phyloP scores from a whole-genome alignment of 2,113 vertebrate species.

The Chaetodon auriga region DNA sequence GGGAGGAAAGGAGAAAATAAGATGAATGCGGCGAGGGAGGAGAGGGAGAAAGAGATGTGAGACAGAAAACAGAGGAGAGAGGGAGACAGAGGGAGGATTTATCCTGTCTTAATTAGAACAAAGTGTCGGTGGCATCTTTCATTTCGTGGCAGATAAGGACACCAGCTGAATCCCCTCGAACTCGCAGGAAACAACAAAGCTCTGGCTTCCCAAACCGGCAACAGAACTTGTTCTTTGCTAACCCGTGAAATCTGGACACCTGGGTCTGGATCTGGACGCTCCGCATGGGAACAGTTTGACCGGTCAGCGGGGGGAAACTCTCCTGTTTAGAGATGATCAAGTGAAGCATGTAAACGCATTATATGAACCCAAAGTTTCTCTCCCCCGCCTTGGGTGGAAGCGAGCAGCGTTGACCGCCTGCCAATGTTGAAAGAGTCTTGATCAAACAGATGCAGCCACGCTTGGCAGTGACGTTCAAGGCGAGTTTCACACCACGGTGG shows the following conservation, averaged over 20 bases:
- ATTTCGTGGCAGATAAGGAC: constrained; percentile 58
- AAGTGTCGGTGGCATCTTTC: constrained; percentile 58
- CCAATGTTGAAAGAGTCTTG: constrained; percentile 49
- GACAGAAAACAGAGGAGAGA: constrained; percentile 8
- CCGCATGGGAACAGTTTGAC: constrained; percentile 62
- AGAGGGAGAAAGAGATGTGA: neutral
- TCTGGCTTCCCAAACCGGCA: constrained; percentile 31
- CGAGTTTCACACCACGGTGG: constrained; percentile 36
- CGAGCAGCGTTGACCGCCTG: constrained; percentile 39
- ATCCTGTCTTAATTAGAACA: constrained; percentile 63
- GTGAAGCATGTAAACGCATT: constrained; percentile 67
- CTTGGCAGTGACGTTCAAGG: constrained; percentile 45
- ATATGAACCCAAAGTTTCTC: constrained; percentile 55
- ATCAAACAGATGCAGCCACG: constrained; percentile 65
- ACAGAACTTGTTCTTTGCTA: constrained; percentile 37
- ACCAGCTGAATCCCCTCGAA: constrained; percentile 43
- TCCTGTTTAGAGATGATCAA: constrained; percentile 53
- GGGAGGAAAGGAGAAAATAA: constrained; percentile 43
- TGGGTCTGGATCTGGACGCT: constrained; percentile 32
- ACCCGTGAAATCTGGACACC: constrained; percentile 49
- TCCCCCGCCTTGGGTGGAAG: neutral
- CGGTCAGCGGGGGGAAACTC: constrained; percentile 26
- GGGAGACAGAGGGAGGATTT: constrained; percentile 41
- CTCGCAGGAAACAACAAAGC: constrained; percentile 31
- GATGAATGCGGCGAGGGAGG: constrained; percentile 49